Conservation (phyloP, 2,797 vertebrate genomes). For the Ptychadena robeensis region DNA sequence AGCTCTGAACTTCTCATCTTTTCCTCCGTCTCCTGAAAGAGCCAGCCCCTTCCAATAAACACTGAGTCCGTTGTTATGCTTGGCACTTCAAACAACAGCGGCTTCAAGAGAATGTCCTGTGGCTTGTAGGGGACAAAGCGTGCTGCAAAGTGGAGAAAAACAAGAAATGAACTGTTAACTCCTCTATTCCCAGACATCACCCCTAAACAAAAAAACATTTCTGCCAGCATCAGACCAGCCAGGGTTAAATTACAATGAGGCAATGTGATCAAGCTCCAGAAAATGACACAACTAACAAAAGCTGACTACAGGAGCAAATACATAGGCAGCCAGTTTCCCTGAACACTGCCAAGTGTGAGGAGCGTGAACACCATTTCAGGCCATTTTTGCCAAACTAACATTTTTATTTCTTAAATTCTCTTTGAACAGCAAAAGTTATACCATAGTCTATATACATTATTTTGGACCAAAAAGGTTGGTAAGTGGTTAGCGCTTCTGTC, state of each 20-base stretch:
- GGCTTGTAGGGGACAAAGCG: slow-evolving; percentile 94
- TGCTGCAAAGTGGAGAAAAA: slow-evolving; percentile 72
- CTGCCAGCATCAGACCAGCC: not conserved
- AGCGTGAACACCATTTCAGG: not conserved
- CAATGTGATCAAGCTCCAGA: slow-evolving; percentile 19
- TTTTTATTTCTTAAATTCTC: not conserved
- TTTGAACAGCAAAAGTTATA: not conserved
- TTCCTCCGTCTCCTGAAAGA: slow-evolving; percentile 89
- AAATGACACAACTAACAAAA: not conserved
- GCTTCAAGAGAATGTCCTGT: slow-evolving; percentile 96
- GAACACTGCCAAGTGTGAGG: slow-evolving; percentile 22
- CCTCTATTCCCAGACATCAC: not conserved
- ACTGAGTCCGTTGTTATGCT: slow-evolving; percentile 98
- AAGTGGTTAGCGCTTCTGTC: not conserved
- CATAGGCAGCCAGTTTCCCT: not conserved
- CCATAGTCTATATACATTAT: not conserved
- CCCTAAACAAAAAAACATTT: not conserved
- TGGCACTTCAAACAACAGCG: slow-evolving; percentile 94
- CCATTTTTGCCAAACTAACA: not conserved
- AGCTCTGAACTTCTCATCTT: slow-evolving; percentile 77
- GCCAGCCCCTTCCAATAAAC: slow-evolving; percentile 96
- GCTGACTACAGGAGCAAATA: not conserved
- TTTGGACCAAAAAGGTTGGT: not conserved
- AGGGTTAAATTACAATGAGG: slow-evolving; percentile 31
- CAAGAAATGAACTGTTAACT: slow-evolving; percentile 53